Evolutionary conservation across 2,888 invertebrate species (phyloP).

Genomic region (Anarsia innoxiella): DNA sequence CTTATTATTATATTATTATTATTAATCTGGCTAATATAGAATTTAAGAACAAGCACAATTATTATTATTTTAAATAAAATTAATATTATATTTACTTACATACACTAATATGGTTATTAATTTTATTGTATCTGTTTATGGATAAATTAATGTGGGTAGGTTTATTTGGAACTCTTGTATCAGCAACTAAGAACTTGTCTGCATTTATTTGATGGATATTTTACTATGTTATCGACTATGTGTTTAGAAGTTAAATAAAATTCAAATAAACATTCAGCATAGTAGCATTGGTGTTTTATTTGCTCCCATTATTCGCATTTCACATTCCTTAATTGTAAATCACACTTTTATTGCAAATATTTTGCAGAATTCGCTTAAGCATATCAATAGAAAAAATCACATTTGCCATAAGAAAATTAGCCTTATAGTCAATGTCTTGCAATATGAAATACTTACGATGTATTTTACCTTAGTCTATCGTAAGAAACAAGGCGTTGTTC

Average conservation of each 20-base stretch:
- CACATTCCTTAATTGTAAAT: too few species aligned
- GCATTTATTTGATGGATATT: conserved; percentile 68
- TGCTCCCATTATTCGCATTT: too few species aligned
- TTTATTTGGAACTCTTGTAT: conserved; percentile 16
- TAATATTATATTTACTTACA: conserved; percentile 37
- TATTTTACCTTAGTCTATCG: too few species aligned
- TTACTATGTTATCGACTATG: conserved; percentile 68
- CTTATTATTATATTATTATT: too few species aligned
- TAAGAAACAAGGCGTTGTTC: too few species aligned
- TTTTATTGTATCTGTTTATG: conserved; percentile 44
- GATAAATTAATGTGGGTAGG: conserved; percentile 11
- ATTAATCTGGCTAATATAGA: conserved; percentile 69
- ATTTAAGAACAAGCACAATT: conserved; percentile 69
- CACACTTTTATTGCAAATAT: too few species aligned
- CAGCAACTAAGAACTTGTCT: conserved; percentile 32
- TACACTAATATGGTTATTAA: conserved; percentile 72
- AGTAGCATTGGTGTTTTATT: conserved; percentile 38
- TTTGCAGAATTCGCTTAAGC: too few species aligned
- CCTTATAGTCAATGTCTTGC: too few species aligned
- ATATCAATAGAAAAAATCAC: too few species aligned
- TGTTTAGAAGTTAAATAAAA: conserved; percentile 67
- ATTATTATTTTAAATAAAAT: conserved; percentile 52
- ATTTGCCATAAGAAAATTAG: too few species aligned
- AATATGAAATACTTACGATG: too few species aligned
- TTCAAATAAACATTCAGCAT: conserved; percentile 74